A percentile compares a stretch with the other conserved stretches of the same genome.
phyloP scores from a whole-genome alignment of 1,140 invertebrate genomes.

The Pinna nobilis region DNA sequence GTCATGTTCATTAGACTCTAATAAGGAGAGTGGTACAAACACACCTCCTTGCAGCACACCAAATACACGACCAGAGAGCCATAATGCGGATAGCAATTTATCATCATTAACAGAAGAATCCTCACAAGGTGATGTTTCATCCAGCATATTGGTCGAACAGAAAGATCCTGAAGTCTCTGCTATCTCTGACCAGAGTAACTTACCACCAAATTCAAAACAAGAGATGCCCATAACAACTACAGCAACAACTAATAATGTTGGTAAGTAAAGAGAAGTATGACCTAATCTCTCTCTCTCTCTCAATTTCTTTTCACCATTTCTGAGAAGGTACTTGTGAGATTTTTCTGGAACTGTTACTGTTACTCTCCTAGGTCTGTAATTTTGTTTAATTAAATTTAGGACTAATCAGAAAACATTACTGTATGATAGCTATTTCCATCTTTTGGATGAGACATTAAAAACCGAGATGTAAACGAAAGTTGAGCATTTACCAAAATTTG shows the following conservation, averaged over 20 bases:
- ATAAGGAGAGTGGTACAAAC: not conserved
- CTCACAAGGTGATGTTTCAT: slow-evolving; percentile 2
- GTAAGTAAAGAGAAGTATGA: slow-evolving; percentile 19
- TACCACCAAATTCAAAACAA: slow-evolving; percentile 33
- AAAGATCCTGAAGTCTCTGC: slow-evolving; percentile 1
- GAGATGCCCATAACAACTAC: slow-evolving; percentile 39
- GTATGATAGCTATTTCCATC: too few relatives aligned
- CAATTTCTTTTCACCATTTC: too few relatives aligned
- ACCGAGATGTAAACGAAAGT: too few relatives aligned
- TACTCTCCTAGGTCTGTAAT: not conserved
- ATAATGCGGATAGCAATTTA: slow-evolving; percentile 13
- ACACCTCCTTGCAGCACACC: slow-evolving; percentile 1
- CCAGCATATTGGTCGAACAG: not conserved
- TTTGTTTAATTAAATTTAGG: too few relatives aligned
- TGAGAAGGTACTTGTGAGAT: not conserved
- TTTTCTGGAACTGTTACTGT: not conserved
- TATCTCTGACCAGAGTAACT: slow-evolving; percentile 21
- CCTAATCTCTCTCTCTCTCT: not conserved
- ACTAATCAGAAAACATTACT: too few relatives aligned
- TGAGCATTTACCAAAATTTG: too few relatives aligned
- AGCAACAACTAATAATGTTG: slow-evolving; percentile 34
- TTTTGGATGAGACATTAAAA: too few relatives aligned
- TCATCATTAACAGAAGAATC: slow-evolving; percentile 10
- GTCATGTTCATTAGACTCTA: slow-evolving; percentile 16
- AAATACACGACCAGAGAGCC: slow-evolving; percentile 1